Evolutionary conservation across 2,888 invertebrate species (phyloP).

Genomic region (Shargacucullia verbasci): DNA sequence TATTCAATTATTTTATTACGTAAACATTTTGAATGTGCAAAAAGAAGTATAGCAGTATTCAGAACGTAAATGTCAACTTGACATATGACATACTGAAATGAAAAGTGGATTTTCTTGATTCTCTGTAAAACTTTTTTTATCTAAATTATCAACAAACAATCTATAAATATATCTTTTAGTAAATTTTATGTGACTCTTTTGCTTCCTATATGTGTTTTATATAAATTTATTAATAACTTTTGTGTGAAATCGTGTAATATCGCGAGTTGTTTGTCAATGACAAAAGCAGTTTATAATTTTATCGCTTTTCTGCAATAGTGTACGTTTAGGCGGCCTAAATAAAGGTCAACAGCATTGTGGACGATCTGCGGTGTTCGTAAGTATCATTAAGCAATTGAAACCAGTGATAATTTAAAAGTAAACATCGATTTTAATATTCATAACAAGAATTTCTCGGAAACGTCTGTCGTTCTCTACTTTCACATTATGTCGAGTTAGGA

Average conservation of each 20-base stretch:
- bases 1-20: too few species aligned
- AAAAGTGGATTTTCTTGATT: conserved; percentile 48
- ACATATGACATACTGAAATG: conserved; percentile 42
- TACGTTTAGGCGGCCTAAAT: conserved; percentile 71
- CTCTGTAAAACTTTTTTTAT: conserved; percentile 15
- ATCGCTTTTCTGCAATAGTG: conserved; percentile 59
- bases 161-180: conserved; percentile 4
- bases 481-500: conserved; percentile 32
- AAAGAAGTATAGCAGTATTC: not conserved
- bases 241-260: conserved; percentile 26
- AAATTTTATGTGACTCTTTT: conserved; percentile 11
- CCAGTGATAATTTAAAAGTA: conserved; percentile 19
- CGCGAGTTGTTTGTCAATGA: conserved; percentile 30
- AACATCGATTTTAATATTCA: conserved; percentile 36
- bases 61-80: conserved; percentile 37
- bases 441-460: conserved; percentile 25
- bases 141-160: conserved; percentile 34
- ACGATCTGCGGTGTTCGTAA: conserved; percentile 43
- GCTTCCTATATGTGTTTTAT: conserved; percentile 9
- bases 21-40: too few species aligned
- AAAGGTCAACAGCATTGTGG: conserved; percentile 72
- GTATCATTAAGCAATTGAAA: conserved; percentile 39
- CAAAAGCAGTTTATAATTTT: conserved; percentile 53
- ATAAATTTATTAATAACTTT: not conserved
- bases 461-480: conserved; percentile 23